Conservation (phyloP, 2,797 vertebrate species). For the Crenuchus spilurus region DNA sequence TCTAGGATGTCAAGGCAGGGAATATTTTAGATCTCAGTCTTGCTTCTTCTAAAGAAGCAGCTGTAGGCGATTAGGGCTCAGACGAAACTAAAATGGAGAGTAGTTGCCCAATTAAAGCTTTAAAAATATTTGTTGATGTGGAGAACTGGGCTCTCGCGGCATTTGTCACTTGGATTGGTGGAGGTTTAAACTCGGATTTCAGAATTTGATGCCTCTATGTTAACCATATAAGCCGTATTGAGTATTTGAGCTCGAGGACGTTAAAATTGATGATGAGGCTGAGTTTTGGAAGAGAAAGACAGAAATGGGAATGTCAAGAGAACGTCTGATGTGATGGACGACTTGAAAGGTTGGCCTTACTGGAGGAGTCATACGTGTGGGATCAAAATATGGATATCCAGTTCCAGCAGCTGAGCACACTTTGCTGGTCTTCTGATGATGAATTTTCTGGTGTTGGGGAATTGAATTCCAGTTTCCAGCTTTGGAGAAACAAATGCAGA, state of each 20-base stretch:
- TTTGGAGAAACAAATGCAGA: no score
- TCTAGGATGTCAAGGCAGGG: background rate
- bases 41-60: no score
- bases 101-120: background rate
- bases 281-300: no score
- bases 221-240: background rate
- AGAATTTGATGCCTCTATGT: no score
- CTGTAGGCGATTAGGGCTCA: background rate
- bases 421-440: background rate
- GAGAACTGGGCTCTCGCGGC: background rate
- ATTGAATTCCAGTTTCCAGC: background rate
- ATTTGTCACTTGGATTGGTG: background rate
- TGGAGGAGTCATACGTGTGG: background rate
- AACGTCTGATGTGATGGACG: background rate
- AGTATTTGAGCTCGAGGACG: background rate
- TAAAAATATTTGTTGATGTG: background rate
- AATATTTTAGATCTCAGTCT: background rate
- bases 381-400: background rate
- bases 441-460: background rate
- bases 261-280: no score
- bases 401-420: background rate
- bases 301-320: background rate
- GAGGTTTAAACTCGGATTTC: no score
- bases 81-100: background rate
- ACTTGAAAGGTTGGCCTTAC: background rate